phyloP scores from a whole-genome alignment of 2,113 vertebrate genomes.

The Varanus salvator region DNA sequence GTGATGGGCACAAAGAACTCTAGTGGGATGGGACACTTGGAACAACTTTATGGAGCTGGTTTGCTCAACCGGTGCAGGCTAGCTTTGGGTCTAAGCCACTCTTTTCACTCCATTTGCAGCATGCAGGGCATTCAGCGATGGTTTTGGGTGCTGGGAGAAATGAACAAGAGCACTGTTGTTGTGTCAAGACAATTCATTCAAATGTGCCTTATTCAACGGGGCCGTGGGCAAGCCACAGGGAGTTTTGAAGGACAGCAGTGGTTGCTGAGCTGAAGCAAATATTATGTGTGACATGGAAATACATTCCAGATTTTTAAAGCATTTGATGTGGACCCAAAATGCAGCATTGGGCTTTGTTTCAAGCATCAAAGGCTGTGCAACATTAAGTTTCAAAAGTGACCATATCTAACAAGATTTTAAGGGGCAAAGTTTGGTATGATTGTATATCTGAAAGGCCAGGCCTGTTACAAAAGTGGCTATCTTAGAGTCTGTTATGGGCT shows the following conservation, averaged over 20 bases:
- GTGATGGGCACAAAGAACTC: background rate
- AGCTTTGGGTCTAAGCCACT: background rate
- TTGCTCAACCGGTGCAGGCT: background rate
- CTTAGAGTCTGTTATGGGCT: background rate
- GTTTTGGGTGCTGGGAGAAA: background rate
- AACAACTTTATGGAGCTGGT: background rate
- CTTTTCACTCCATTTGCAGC: slow-evolving; percentile 1
- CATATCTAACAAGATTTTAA: background rate
- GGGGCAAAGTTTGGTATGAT: background rate
- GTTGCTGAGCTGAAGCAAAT: slow-evolving; percentile 22
- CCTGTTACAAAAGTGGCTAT: background rate
- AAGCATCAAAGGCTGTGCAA: background rate
- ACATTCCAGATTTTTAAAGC: slow-evolving; percentile 7
- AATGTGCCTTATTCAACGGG: background rate
- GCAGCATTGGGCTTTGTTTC: background rate
- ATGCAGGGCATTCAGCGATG: slow-evolving; percentile 16
- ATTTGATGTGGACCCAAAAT: background rate
- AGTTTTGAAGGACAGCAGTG: background rate
- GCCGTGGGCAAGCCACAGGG: background rate
- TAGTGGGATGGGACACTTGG: too few relatives aligned
- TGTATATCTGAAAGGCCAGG: background rate
- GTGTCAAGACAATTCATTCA: background rate
- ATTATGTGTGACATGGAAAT: slow-evolving; percentile 2
- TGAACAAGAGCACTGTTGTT: background rate
- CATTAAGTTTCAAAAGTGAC: background rate